Percentiles rank a stretch among this genome's conserved stretches.
Conservation (phyloP, 2,888 invertebrate genomes). For the Drosophila mayaguana region DNA sequence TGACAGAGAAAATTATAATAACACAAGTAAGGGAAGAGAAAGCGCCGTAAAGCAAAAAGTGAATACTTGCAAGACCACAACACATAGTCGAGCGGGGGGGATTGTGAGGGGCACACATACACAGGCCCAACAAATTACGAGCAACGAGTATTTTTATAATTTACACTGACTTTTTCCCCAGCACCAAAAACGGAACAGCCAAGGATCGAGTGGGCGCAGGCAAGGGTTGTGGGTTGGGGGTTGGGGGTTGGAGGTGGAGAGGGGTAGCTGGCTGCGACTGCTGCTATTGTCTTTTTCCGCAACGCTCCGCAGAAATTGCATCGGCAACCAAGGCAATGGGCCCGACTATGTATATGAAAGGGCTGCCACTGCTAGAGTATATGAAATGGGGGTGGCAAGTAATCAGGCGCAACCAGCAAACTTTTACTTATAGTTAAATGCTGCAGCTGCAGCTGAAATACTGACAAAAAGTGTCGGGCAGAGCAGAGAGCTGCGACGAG, state of each 20-base stretch:
- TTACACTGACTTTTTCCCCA: conserved; percentile 67
- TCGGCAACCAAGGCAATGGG: conserved; percentile 50
- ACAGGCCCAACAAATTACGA: conserved; percentile 60
- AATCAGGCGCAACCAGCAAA: conserved; percentile 69
- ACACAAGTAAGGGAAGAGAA: conserved; percentile 57
- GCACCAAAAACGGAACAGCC: conserved; percentile 44
- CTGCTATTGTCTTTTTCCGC: conserved; percentile 60
- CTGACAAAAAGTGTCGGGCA: conserved; percentile 46
- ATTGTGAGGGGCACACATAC: not conserved
- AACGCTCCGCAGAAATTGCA: conserved; percentile 51
- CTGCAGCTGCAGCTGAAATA: conserved; percentile 59
- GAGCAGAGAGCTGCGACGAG: not conserved
- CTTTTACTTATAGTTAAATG: conserved; percentile 71
- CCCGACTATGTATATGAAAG: conserved; percentile 13
- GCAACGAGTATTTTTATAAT: conserved; percentile 71
- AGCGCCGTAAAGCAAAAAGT: conserved; percentile 38
- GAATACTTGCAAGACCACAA: conserved; percentile 49
- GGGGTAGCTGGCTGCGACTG: not conserved
- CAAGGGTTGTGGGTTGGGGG: no score
- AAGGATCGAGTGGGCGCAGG: not conserved
- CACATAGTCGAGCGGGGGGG: not conserved
- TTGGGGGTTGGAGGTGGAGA: not conserved
- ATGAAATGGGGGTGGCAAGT: conserved; percentile 47
- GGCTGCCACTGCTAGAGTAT: not conserved
- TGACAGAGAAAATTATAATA: conserved; percentile 72